A percentile compares a stretch with the other conserved stretches of the same genome.
Conservation (phyloP, 2,797 vertebrate species). For the Harpagifer antarcticus region DNA sequence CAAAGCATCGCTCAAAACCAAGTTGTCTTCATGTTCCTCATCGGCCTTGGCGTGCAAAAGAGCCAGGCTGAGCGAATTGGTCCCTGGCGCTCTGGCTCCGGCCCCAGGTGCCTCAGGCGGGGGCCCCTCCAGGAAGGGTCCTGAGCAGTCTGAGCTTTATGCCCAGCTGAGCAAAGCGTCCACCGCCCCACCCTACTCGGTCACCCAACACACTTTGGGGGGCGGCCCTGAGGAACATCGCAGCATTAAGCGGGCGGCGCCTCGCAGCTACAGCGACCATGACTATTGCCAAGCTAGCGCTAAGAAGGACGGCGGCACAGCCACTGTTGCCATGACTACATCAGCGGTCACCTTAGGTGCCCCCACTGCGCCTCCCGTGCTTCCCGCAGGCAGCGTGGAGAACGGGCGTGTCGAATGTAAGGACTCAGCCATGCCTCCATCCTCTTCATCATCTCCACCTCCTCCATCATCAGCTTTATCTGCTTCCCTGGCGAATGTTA, state of each 20-base stretch:
- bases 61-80: constrained; percentile 91
- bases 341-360: constrained; percentile 87
- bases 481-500: constrained; percentile 82
- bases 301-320: constrained; percentile 87
- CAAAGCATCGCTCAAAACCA: constrained; percentile 96
- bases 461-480: constrained; percentile 73
- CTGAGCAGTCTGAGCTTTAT: constrained; percentile 95
- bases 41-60: constrained; percentile 92
- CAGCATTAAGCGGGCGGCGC: constrained; percentile 86
- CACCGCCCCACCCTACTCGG: constrained; percentile 83
- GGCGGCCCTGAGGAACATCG: constrained; percentile 90
- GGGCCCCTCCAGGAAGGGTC: constrained; percentile 89
- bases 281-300: constrained; percentile 98
- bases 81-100: constrained; percentile 81
- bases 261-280: constrained; percentile 95
- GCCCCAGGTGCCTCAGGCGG: constrained; percentile 84
- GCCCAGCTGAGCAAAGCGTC: constrained; percentile 94
- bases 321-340: constrained; percentile 91
- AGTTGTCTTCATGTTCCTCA: constrained; percentile 95
- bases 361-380: constrained; percentile 58
- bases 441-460: constrained; percentile 80
- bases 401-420: constrained; percentile 91
- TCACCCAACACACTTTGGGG: constrained; percentile 55
- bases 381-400: constrained; percentile 87
- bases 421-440: constrained; percentile 87